Percentiles rank a stretch among this genome's conserved stretches.
Evolutionary conservation across 2,113 vertebrate species (phyloP).

Genomic region (Theristicus caerulescens): DNA sequence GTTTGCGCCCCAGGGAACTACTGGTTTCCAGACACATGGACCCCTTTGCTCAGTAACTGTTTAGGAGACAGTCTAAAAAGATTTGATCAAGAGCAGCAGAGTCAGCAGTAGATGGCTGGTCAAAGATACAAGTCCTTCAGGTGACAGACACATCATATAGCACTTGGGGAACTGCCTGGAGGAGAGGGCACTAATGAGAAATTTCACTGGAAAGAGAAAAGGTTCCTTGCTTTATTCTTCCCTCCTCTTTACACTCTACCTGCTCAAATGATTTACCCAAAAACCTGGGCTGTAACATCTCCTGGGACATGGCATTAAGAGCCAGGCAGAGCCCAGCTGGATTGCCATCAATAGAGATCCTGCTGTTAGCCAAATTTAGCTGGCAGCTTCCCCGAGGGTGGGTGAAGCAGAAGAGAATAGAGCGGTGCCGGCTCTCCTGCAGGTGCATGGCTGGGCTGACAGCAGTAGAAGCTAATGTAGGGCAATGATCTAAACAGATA

Average conservation of each 20-base stretch:
- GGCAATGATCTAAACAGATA: slow-evolving; percentile 47
- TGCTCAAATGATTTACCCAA: background rate
- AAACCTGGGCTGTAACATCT: background rate
- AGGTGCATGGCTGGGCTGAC: slow-evolving; percentile 36
- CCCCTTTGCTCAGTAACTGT: background rate
- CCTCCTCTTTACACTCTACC: background rate
- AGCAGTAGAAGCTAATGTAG: slow-evolving; percentile 27
- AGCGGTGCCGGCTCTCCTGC: slow-evolving; percentile 1
- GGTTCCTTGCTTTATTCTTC: background rate
- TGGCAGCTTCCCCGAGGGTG: background rate
- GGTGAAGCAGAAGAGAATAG: background rate
- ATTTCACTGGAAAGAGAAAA: background rate
- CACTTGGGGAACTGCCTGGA: background rate
- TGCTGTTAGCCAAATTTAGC: slow-evolving; percentile 22
- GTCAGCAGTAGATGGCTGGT: background rate
- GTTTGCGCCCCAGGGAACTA: background rate
- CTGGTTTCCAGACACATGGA: background rate
- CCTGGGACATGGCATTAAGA: background rate
- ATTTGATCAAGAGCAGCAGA: background rate
- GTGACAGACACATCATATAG: background rate
- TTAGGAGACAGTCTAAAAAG: background rate
- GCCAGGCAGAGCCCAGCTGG: slow-evolving; percentile 25
- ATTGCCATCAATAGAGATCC: background rate
- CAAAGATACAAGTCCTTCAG: background rate
- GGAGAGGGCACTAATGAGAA: background rate